These are phyloP conservation scores for human DNA, from an alignment of 2,113 vertebrate species.

Conservation along the genomic window DNA sequence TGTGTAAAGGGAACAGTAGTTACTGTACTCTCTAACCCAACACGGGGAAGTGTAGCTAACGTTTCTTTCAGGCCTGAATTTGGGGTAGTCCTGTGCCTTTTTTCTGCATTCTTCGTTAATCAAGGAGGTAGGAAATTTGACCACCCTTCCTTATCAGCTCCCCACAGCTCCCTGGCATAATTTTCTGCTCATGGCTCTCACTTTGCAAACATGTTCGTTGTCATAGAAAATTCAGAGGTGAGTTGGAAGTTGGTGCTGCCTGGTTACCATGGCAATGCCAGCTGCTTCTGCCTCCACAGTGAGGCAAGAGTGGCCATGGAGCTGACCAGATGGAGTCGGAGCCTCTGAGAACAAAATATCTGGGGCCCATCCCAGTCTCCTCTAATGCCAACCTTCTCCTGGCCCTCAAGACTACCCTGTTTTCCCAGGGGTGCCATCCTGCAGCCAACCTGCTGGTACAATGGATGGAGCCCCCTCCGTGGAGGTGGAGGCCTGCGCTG, in stretches of 20 bases:
- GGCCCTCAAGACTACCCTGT: neutral
- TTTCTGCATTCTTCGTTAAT: neutral
- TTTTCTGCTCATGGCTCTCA: neutral
- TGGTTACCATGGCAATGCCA: constrained; percentile 69
- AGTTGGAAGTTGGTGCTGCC: constrained; percentile 41
- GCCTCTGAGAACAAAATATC: neutral
- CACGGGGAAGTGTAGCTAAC: neutral
- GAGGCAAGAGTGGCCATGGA: neutral
- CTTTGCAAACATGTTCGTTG: constrained; percentile 1
- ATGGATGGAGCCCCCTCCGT: neutral
- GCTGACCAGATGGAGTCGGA: neutral
- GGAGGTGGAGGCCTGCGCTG: neutral
- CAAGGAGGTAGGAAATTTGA: neutral
- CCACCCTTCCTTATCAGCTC: neutral
- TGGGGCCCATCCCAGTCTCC: neutral
- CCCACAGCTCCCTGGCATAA: neutral
- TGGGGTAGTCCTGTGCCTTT: neutral
- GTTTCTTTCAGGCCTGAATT: neutral
- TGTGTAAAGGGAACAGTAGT: neutral
- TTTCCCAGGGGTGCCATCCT: neutral
- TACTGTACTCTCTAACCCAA: neutral
- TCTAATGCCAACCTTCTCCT: neutral
- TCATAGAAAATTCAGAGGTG: constrained; percentile 54
- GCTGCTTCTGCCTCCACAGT: constrained; percentile 21
- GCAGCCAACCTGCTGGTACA: neutral